phyloP scores from a whole-genome alignment of 2,113 vertebrate genomes.

The Hypomesus transpacificus region DNA sequence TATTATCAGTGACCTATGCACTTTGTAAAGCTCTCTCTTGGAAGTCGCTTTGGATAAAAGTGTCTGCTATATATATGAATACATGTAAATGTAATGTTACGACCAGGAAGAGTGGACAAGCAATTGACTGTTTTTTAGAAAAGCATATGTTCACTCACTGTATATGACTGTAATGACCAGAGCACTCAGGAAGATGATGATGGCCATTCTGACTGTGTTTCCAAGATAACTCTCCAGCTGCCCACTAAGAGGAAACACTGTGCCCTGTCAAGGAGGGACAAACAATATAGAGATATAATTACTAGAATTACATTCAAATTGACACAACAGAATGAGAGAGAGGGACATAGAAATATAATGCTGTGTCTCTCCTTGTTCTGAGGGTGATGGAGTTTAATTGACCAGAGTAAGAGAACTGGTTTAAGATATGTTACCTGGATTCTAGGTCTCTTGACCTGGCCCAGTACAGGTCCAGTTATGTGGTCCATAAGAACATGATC shows the following conservation, averaged over 20 bases:
- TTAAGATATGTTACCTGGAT: background rate
- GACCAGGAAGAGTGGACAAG: too few species aligned
- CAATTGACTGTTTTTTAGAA: too few species aligned
- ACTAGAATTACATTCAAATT: background rate
- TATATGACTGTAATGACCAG: conserved; percentile 31
- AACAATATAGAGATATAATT: conserved; percentile 20
- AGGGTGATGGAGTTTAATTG: too few species aligned
- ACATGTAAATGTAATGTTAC: too few species aligned
- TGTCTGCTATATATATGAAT: too few species aligned
- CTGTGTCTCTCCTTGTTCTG: too few species aligned
- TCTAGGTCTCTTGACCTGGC: conserved; percentile 43
- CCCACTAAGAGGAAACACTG: background rate
- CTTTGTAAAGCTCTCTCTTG: too few species aligned
- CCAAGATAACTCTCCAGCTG: conserved; percentile 28
- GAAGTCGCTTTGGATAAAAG: too few species aligned
- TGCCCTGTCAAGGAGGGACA: background rate
- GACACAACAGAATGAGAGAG: too few species aligned
- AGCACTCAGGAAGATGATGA: conserved; percentile 48
- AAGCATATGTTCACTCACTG: conserved; percentile 24
- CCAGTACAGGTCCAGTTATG: conserved; percentile 23
- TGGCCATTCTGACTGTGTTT: conserved; percentile 42
- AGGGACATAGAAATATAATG: too few species aligned
- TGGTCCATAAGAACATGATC: conserved; percentile 20
- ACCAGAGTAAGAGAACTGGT: too few species aligned
- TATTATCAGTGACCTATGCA: too few species aligned